A percentile compares a stretch with the other conserved stretches of the same genome.
phyloP scores from a whole-genome alignment of 2,797 vertebrate genomes.

The Loriculus beryllinus region DNA sequence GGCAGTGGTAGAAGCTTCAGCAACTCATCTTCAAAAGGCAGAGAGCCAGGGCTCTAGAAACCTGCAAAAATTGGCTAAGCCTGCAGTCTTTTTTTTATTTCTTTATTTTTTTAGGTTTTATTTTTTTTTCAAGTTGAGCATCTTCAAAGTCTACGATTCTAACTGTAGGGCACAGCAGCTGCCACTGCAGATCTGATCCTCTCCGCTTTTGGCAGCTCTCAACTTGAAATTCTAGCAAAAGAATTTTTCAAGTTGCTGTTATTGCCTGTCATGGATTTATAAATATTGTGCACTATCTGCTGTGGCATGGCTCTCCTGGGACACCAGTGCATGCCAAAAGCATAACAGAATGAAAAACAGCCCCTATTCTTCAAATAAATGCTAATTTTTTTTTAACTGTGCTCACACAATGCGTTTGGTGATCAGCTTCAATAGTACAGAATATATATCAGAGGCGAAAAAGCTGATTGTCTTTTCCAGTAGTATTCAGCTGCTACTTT shows the following conservation, averaged over 20 bases:
- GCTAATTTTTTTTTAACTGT: conserved; percentile 90
- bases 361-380: conserved; percentile 93
- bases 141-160: conserved; percentile 89
- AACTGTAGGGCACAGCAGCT: conserved; percentile 89
- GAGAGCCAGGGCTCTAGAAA: conserved; percentile 81
- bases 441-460: conserved; percentile 81
- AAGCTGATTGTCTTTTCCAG: conserved; percentile 86
- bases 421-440: conserved; percentile 89
- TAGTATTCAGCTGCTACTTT: conserved; percentile 88
- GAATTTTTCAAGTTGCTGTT: conserved; percentile 89
- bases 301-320: conserved; percentile 82
- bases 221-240: conserved; percentile 82
- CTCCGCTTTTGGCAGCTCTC: conserved; percentile 82
- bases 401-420: conserved; percentile 89
- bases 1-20: conserved; percentile 82
- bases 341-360: conserved; percentile 90
- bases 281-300: conserved; percentile 83
- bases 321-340: conserved; percentile 88
- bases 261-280: conserved; percentile 87
- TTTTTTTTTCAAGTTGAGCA: conserved; percentile 78
- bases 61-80: conserved; percentile 86
- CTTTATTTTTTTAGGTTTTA: conserved; percentile 54
- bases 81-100: conserved; percentile 78
- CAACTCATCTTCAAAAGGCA: conserved; percentile 88
- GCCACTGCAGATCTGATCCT: conserved; percentile 85